Evolutionary conservation across 2,797 vertebrate species (phyloP), one percentile per base, ranked within the genome.

Genomic region (Anas bahamensis): DNA sequence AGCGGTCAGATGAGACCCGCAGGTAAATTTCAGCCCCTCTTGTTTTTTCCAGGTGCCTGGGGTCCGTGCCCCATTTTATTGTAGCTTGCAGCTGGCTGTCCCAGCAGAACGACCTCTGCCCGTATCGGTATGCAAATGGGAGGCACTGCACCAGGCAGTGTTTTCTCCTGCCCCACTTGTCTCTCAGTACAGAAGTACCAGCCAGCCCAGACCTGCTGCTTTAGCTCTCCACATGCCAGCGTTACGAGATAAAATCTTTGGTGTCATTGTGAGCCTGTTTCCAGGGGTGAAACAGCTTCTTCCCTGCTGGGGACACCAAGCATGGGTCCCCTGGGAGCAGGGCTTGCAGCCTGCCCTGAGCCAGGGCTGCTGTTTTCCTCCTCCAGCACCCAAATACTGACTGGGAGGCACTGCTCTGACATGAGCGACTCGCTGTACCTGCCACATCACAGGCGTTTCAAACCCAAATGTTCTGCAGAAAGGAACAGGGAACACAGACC

Each of bases 371-470:
- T 2, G 0, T 79, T 76, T 23, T 21, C 57, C 89, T 66, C 89
- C 91, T 71, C 79, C 94, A 23, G 93, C 83, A 8, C 84, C 44
- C 91, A 93, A 80, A 91, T 85, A 87, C 15, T 75, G 15, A 5
- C 87, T 46, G 75, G 4, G 89, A 74, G 70, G 77, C 93, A 37
- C 2, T 11, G 65, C 91, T 74, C 82, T 29, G 70, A 77, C 89
- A 91, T 12, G 56, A 19, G 56, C 11, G 72, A 73, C 87, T 94
- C 3, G 84, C 93, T 91, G 61, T 35, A 74, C 87, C 94, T 85
- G 79, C 85, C 94, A 74, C 87, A 85, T 61, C 91, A 35, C 87
- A 85, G 94, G 92, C 65, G 18, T 89, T 80, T 65, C 91, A 80
- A 89, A 33, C 89, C 89, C 31, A 94, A 89, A 70, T 21, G 76